Base-by-base conservation (phyloP, 2,888 invertebrate genomes). In the Drosophila helvetica region DNA sequence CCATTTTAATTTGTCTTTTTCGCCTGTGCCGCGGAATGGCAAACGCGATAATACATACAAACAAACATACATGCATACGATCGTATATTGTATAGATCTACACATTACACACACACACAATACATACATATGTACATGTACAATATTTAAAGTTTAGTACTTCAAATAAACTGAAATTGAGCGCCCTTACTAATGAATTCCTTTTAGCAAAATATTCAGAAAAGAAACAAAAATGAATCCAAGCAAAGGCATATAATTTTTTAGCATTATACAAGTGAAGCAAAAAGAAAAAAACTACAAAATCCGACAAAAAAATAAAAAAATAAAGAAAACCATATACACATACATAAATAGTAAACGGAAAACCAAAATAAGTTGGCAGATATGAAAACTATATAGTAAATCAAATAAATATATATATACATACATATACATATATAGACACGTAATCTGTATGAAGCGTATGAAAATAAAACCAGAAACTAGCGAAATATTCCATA, bases 201-300 rank as follows among this genome's bases (percentile, higher is more conserved):
- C 90, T 91, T 86, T 90, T 91, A 91, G 91, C 90, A 90, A 91
- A 91, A 91, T 91, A 91, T 91, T 90, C 88, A 84, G 75, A 76
- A 69, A 57, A 65, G 64, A 60, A 51, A 70, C 59, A 27, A 48
- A 61, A 52, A 56, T 8, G 17, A 56, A 78, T 52, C 67, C 77
- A 61, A 79, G 75, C 77, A 82, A 79, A 70, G 69, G 86, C 77
- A 85, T 85, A 85, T 87, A 86, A 85, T 87, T 87, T 85, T 85
- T 85, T 88, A 85, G 88, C 80, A 83, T 85, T 85, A 86, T 85
- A 87, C 88, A 85, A 82, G 62, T 68, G 51, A 76, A 54, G 76
- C 48, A 62, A 58, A 72, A 62, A 58, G 56, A 72, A 62, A 58
- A 70, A 30, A 64, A 69, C 46, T 38, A 61, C 65, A 77, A 65